Percentiles rank a stretch among this genome's conserved stretches.
Conservation (phyloP, 2,797 vertebrate genomes). For the Carapus acus region DNA sequence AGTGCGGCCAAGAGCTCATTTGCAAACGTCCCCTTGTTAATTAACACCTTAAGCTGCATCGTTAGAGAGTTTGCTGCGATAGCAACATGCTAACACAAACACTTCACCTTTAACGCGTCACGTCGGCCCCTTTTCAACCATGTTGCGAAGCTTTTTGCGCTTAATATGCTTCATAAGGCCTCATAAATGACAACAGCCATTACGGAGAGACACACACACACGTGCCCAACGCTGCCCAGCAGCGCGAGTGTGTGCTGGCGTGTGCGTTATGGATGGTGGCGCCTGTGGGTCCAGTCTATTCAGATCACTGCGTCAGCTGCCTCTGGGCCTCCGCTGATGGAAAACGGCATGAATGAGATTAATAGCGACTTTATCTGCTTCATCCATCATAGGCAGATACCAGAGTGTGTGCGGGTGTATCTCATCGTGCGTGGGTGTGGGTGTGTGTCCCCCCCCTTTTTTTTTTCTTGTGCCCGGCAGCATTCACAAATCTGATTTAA, state of each 20-base stretch:
- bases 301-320: conserved; percentile 30
- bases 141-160: no score
- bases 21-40: no score
- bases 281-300: conserved; percentile 34
- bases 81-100: no score
- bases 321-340: conserved; percentile 40
- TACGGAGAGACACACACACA: conserved; percentile 2
- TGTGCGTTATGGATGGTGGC: conserved; percentile 35
- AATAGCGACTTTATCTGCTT: conserved; percentile 38
- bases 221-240: neutral
- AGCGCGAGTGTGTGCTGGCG: conserved; percentile 11
- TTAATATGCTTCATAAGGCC: conserved; percentile 17
- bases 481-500: conserved; percentile 21
- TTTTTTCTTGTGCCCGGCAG: neutral
- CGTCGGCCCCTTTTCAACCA: no score
- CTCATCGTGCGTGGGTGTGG: conserved; percentile 26
- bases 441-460: no score
- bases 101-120: no score
- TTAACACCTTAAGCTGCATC: no score
- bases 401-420: conserved; percentile 3
- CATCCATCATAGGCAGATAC: conserved; percentile 56
- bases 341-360: conserved; percentile 46
- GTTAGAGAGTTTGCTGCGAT: no score
- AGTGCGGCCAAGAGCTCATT: no score
- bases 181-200: conserved; percentile 3